Base-by-base conservation (phyloP, 2,113 vertebrate genomes). In the Gallinago undulata region DNA sequence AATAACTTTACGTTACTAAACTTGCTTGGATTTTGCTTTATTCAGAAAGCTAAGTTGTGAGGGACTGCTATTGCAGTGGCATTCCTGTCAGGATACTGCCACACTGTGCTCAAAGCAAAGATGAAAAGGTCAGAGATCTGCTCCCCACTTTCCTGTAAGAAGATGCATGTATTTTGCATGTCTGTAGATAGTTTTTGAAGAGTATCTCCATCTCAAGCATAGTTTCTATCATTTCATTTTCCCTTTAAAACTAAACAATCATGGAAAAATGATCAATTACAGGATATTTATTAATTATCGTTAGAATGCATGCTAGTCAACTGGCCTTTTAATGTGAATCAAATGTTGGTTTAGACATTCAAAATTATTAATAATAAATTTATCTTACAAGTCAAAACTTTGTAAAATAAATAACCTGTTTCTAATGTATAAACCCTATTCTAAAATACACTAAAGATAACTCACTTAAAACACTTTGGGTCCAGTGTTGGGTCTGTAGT, bases 351-450 rank as follows among this genome's bases (percentile, higher is more conserved):
- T 94, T 84, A 94, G 47, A 92, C 66, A 85, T 83, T 97, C 74
- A 92, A 94, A 68, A 89, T 80, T 75, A 94, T 88, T 86, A 77
- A 41, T 86, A 96, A 91, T 43, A 96, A 96, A 90, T 48, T 84
- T 33, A 22, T 87, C 48, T 96, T 95, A 87, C 86, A 91, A 95
- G 70, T 91, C 93, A 90, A 93, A 95, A 85, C 45, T 89, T 56
- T 39, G 41, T 92, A 96, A 97, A 97, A 96, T 96, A 97, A 96
- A 97, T 97, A 97, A 97, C 83, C 63, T 80, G 82, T 88, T 94
- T 94, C 94, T 97, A 97, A 88, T 41, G 57, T 93, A 96, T 86
- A 94, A 94, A 96, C 66, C 85, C 96, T 95, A 94, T 64, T 91
- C 91, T 96, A 94, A 96, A 96, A 93, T 79, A 94, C 86, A 94